These are phyloP conservation scores for Pogonognathellus flavescens DNA, from an alignment of 1,140 invertebrate species.

Conservation along the genomic window DNA sequence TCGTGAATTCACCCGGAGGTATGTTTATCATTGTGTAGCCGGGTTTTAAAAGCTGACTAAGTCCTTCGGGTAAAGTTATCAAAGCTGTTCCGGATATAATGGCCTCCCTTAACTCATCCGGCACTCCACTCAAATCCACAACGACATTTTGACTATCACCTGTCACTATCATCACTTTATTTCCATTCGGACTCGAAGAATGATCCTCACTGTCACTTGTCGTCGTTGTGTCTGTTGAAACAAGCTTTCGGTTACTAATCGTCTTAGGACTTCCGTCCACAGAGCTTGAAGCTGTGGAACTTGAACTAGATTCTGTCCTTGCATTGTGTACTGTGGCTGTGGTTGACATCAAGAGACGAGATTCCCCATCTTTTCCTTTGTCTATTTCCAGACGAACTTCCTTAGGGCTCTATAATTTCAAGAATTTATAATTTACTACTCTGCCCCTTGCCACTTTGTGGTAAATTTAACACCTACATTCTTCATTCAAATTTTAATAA, in stretches of 20 bases:
- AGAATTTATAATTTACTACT: not conserved
- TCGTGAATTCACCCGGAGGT: constrained; percentile 21
- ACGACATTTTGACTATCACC: constrained; percentile 67
- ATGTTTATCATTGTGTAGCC: constrained; percentile 66
- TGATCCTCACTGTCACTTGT: constrained; percentile 34
- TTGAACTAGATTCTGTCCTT: constrained; percentile 2
- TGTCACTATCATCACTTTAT: constrained; percentile 66
- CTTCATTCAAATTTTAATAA: not conserved
- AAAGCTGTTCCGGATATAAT: constrained; percentile 66
- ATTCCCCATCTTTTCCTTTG: constrained; percentile 44
- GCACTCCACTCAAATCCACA: constrained; percentile 66
- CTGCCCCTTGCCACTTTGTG: no score
- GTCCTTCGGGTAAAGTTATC: constrained; percentile 61
- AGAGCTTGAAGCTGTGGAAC: constrained; percentile 11
- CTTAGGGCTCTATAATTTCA: constrained; percentile 53
- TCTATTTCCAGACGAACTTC: constrained; percentile 61
- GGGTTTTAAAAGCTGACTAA: constrained; percentile 56
- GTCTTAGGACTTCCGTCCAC: not conserved
- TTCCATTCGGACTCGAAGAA: not conserved
- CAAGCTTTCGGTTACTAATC: not conserved
- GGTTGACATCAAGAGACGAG: constrained; percentile 31
- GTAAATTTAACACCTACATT: no score
- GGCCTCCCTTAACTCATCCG: constrained; percentile 63
- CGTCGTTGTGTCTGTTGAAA: not conserved
- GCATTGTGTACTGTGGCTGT: constrained; percentile 49